Base-by-base conservation (phyloP, 2,888 invertebrate species). In the Heliconius sara region DNA sequence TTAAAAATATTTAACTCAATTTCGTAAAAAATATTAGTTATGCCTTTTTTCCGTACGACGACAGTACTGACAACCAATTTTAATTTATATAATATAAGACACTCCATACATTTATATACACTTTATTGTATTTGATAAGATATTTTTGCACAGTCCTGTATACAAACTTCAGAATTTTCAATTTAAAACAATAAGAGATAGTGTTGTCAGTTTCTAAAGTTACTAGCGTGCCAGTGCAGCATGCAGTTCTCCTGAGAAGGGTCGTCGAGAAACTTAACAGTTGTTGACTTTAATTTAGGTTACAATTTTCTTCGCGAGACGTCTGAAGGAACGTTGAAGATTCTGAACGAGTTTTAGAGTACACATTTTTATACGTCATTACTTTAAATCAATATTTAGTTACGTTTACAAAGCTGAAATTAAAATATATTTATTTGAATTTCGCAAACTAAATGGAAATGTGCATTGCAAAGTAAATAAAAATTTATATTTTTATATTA, bases 221-320 rank as follows among this genome's bases (percentile, higher is more conserved):
- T 25, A 70, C 43, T 70, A 70, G 30, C 57, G 52, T 34, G 34
- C 72, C 30, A 34, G 57, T 57, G 52, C 72, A 30, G 72, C 34
- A 72, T 22, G 52, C 72, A 72, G 72, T 72, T 72, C 72, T 72
- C 52, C 57, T 30, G 72, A 72, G 72, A 57, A 72, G 72, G 52
- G 72, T 57, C 72, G 72, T 52, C 72, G 72, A 57, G 72, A 72
- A 57, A 72, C 72, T 72, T 57, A 72, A 72, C 57, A 72, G 72
- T 72, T 72, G 72, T 57, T 72, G 43, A 70, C 70, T 70, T 70
- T 70, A 70, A 70, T 70, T 70, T 70, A 70, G 70, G 70, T 70
- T 70, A 70, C 70, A 70, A 70, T 70, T 47, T 70, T 70, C 70
- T 47, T 43, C 70, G 70, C 70, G 43, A 70, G 70, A 70, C 70